phyloP scores from a whole-genome alignment of 2,797 vertebrate genomes.

The Huso huso region DNA sequence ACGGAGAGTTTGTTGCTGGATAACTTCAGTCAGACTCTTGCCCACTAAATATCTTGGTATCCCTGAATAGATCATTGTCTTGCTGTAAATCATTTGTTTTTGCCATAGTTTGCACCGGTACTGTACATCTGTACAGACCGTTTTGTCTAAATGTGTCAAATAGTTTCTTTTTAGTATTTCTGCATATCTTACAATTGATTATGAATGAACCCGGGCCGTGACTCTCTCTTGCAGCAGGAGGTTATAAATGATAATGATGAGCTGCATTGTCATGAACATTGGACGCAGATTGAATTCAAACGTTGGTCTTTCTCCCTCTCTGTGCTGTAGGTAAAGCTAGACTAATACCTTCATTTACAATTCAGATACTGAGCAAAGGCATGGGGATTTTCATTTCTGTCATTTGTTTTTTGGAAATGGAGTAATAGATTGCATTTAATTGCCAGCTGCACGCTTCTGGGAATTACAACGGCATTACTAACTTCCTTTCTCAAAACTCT shows the following conservation, averaged over 20 bases:
- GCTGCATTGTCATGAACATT: not conserved
- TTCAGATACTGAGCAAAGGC: not conserved
- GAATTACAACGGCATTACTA: not conserved
- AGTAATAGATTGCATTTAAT: not conserved
- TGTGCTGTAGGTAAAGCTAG: too few species aligned
- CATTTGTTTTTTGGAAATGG: slow-evolving; percentile 1
- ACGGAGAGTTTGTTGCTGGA: too few species aligned
- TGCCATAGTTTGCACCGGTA: too few species aligned
- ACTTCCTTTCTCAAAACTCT: not conserved
- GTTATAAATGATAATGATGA: not conserved
- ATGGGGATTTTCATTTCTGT: not conserved
- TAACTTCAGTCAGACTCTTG: too few species aligned
- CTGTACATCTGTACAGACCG: too few species aligned
- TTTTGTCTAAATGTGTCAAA: too few species aligned
- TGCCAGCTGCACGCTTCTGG: not conserved
- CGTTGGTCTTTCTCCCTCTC: not conserved
- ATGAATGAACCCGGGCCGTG: not conserved
- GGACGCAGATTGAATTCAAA: not conserved
- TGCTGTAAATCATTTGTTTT: too few species aligned
- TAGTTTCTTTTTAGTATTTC: too few species aligned
- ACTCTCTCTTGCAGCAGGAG: not conserved
- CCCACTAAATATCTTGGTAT: too few species aligned
- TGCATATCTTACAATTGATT: too few species aligned
- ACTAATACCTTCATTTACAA: not conserved
- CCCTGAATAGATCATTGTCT: too few species aligned